Evolutionary conservation across 2,113 vertebrate genomes (phyloP), one percentile per base, ranked within the genome.

Genomic region (Nymphicus hollandicus): DNA sequence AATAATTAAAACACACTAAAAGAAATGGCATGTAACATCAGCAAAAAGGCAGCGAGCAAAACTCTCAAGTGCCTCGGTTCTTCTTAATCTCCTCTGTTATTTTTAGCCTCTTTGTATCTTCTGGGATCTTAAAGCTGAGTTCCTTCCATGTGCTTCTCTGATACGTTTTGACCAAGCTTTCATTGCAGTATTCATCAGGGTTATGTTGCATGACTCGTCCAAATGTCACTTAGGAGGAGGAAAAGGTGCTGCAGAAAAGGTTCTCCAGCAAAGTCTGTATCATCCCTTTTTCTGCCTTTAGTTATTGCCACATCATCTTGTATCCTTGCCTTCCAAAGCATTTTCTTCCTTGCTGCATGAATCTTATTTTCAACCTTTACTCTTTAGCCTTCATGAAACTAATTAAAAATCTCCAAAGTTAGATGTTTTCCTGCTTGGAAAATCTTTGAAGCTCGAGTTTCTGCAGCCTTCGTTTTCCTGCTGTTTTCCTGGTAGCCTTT

Each of bases 121-220:
- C 41, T 31, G 70, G 81, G 28, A 61, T 71, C 44, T 69, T 69
- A 24, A 24, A 84, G 46, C 22, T 39, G 20, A 50, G 28, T 46
- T 84, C 31, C 31, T 18, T 73, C 37, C 11, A 0, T 25, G 39
- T 47, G 27, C 18, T 60, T 64, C n/a, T 77, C 24, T 68, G 41
- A 13, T 52, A 2, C 0, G 0, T 69, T 72, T 60, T 72, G 43
- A 47, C 27, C 37, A 44, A 1, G 9, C 22, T 79, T 25, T 68
- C 43, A 5, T 31, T 91, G 68, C 49, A 20, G 0, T 37, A 39
- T 27, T 61, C 43, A 61, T 50, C 52, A 81, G 61, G 43, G 49
- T 27, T 5, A 3, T 5, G 10, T 50, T 20, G 18, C 4, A 9
- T 47, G 72, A 41, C 74, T 83, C 1, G 0, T 58, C 46, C 4